Evolutionary conservation across 2,113 vertebrate species (phyloP), one percentile per base, ranked within the genome.

Genomic region (Cheirogaleus medius): DNA sequence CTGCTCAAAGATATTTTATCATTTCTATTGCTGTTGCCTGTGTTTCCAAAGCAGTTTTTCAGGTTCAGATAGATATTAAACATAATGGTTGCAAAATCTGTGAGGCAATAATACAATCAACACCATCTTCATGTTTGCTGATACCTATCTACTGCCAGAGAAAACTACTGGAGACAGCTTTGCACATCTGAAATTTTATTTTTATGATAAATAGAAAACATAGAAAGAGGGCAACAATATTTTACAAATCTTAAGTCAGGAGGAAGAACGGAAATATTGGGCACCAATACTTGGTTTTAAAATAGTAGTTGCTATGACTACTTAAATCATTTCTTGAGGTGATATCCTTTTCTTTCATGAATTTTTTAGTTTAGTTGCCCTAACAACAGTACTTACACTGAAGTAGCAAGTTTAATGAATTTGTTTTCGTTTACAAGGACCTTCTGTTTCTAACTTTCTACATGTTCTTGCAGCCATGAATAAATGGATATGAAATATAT

Each of bases 221-320:
- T 56, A 83, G 81, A 91, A 93, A 95, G 5, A 60, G 23, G 21
- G 13, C 39, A 96, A 86, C 47, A 49, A 8, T 93, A 89, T 96
- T 96, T 95, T 92, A 77, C 73, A 68, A 91, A 89, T 49, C 66
- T 97, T 95, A 63, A 91, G 66, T 97, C 81, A 90, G 82, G 17
- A 94, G 6, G 14, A 93, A 97, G 76, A 78, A 91, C 37, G 21
- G 49, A 0, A 92, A 73, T 32, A 76, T 11, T 95, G 32, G 73
- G 6, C 91, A 92, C 54, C 39, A 54, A 32, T 17, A 96, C 83
- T 97, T 97, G 83, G 90, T 93, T 90, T 97, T 76, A 90, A 98
- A 97, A 97, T 89, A 86, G 54, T 64, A 74, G 97, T 98, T 98
- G 91, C 98, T 98, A 97, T 98, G 97, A 96, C 98, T 97, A 98